Evolutionary conservation across 1,140 invertebrate species (phyloP), one percentile per base, ranked within the genome.

Genomic region (Drosophila cardini): DNA sequence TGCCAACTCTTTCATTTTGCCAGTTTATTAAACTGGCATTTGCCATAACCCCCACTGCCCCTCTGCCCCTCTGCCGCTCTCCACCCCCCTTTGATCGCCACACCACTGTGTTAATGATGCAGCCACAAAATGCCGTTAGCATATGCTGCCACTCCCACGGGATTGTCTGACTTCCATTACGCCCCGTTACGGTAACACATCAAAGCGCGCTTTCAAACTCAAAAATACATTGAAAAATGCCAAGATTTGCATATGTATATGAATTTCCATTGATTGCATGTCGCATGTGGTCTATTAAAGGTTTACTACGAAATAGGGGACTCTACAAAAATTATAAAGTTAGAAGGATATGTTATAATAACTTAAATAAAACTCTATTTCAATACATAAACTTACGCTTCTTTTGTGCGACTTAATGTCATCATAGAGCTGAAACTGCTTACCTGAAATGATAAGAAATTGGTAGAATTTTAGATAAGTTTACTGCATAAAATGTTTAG

Each of bases 91-190:
- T 21, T 1, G 3, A 21, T 32, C 9, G 50, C 36, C 52, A 21
- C 61, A 48, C 36, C 57, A 16, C 32, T 60, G 63, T 64, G 83
- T 87, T 87, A 87, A 87, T 87, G 83, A 87, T 86, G 83, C 83
- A 87, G 82, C 82, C 82, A 72, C 82, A 86, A 82, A 85, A 76
- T 82, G 83, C 83, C 83, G 84, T 83, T 83, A 83, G 83, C 83
- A 86, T 70, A 83, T 86, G 83, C 38, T 73, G 55, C 75, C 79
- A 82, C 72, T 87, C 83, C 82, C 65, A 34, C 34, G 36, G 50
- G 30, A 55, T 45, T 64, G 36, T 7, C 32, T 38, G 34, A 11
- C 53, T n/a, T 26, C 63, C 43, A 55, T 46, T 46, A 32, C 36
- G 45, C 61, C 53, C 48, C 2, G 50, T 34, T 52, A 16, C 61